Conservation (phyloP, 2,888 invertebrate species). For the Allophyes oxyacanthae region DNA sequence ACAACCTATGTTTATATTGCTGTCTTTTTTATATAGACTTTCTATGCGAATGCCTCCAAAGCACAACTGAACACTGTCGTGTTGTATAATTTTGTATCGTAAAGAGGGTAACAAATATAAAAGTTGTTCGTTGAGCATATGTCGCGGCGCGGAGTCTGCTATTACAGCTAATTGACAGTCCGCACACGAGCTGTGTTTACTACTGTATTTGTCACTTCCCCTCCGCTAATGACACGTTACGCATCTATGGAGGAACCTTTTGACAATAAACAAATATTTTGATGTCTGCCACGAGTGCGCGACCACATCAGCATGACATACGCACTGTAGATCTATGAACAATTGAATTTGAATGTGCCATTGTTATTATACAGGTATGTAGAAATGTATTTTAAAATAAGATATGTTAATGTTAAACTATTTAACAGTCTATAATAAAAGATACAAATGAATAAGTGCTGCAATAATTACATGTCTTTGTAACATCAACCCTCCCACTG, state of each 20-base stretch:
- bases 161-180: constrained; percentile 85
- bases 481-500: constrained; percentile 46
- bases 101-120: constrained; percentile 81
- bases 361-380: too few relatives aligned
- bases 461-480: constrained; percentile 28
- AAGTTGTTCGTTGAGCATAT: constrained; percentile 80
- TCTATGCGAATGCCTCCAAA: constrained; percentile 41
- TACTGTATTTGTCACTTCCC: constrained; percentile 84
- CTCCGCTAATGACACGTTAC: constrained; percentile 79
- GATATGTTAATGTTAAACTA: neutral
- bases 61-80: constrained; percentile 32
- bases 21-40: constrained; percentile 35
- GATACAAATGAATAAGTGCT: constrained; percentile 30
- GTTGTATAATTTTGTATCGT: constrained; percentile 78
- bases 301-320: constrained; percentile 40
- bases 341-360: constrained; percentile 20
- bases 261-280: constrained; percentile 72
- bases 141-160: constrained; percentile 74
- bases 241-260: constrained; percentile 67
- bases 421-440: constrained; percentile 12
- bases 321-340: constrained; percentile 42
- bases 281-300: constrained; percentile 47
- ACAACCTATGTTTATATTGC: constrained; percentile 25
- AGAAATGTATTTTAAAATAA: constrained; percentile 7
- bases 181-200: constrained; percentile 77